Base-by-base conservation (phyloP, 2,888 invertebrate species). In the Diaperis boleti region DNA sequence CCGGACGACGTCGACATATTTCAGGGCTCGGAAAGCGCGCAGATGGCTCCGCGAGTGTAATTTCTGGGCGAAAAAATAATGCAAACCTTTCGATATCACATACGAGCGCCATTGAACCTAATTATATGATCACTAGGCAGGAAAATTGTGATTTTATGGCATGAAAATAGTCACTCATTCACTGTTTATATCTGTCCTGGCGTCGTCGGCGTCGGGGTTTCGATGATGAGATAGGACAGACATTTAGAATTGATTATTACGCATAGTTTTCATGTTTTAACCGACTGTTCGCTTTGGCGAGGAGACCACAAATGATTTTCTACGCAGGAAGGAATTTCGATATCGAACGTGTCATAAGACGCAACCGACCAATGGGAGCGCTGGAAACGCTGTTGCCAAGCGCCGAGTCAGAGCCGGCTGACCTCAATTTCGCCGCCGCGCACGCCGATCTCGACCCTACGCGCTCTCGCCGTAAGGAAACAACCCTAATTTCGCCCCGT, bases 271-370 rank as follows among this genome's bases (percentile, higher is more conserved):
- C 76, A 75, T 76, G 64, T 69, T 72, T 73, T 74, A 80, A 78
- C 81, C 81, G 81, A 82, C 82, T 82, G 73, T 81, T 81, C 80
- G 79, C 79, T 81, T 77, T 76, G 79, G 81, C 82, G 82, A 78
- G 77, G 79, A 79, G 80, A 80, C 81, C 82, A 82, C 82, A 82
- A 82, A 81, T 82, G 81, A 78, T 72, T 77, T 77, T 74, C 73
- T 64, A 64, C 67, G 50, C 22, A 35, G 54, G 29, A 33, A 54
- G 41, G 18, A 41, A 54, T 54, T 54, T 54, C 54, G 42, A 42
- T 54, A 54, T 54, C 42, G 54, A 54, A 41, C 54, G 39, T 14
- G 37, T n/a, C 17, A 15, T n/a, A 8, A 29, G 69, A 64, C 66
- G 67, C 39, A 56, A 56, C 59, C 50, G 44, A 67, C 77, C 78